Base-by-base conservation (phyloP, 2,888 invertebrate genomes). In the Eilema depressum region DNA sequence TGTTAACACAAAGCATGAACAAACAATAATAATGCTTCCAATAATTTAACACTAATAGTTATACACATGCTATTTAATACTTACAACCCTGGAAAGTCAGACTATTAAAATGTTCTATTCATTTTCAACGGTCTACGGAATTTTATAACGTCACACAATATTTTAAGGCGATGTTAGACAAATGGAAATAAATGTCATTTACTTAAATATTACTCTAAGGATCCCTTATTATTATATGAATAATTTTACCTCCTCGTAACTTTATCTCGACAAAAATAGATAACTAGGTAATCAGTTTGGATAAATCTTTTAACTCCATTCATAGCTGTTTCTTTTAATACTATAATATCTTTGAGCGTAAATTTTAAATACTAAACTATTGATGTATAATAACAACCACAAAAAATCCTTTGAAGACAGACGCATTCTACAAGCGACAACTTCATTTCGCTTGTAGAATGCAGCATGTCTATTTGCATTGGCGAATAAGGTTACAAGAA, bases 11-110 rank as follows among this genome's bases (percentile, higher is more conserved):
- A 73, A 28, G 8, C 57, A 68, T 65, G 41, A 66, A 33, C 61
- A 69, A 76, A 65, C 63, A 65, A 59, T 67, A 69, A 25, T 71
- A 47, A 53, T 53, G 47, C 7, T 64, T 20, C 56, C 33, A 30
- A 56, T 25, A 25, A 66, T 75, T 69, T 79, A 77, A 70, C 69
- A 73, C 78, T 81, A 79, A 79, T 79, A 76, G 72, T 76, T 75
- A 76, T 75, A 82, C 78, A 76, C 68, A 73, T 83, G 78, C 82
- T 85, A 84, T 81, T 78, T 82, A 83, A 81, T 82, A 84, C 81
- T 79, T 85, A 87, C 85, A 90, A 91, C 90, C 90, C 91, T 91
- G 91, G 85, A 85, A 88, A 84, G 83, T 89, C 90, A 90, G 90
- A 91, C 90, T 89, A 89, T 89, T 83, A 81, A 28, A 83, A 84